A percentile compares a stretch with the other conserved stretches of the same genome.
Evolutionary conservation across 2,888 invertebrate species (phyloP).

Genomic region (Tipula unca): DNA sequence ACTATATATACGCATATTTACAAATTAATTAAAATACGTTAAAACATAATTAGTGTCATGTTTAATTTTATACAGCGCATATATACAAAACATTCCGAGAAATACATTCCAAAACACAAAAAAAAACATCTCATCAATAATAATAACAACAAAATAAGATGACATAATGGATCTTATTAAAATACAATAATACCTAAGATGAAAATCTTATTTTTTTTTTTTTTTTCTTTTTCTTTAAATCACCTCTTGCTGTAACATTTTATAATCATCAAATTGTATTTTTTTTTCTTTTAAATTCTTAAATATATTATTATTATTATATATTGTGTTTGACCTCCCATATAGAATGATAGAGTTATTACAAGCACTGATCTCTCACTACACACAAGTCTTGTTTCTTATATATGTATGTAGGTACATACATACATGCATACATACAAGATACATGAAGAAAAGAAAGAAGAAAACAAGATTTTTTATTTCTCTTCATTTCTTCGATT

Average conservation of each 20-base stretch:
- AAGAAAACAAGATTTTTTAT: not conserved
- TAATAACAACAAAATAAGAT: not conserved
- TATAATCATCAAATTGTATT: constrained; percentile 16
- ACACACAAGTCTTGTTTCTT: constrained; percentile 14
- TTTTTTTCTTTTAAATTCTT: not conserved
- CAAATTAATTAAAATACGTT: not conserved
- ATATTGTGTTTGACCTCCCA: constrained; percentile 35
- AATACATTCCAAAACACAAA: no score
- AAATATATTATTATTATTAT: constrained; percentile 8
- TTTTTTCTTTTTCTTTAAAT: not conserved
- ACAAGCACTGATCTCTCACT: constrained; percentile 30
- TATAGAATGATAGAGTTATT: constrained; percentile 42
- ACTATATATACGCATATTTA: not conserved
- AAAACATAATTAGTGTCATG: not conserved
- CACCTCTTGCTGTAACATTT: constrained; percentile 1
- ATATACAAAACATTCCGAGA: not conserved
- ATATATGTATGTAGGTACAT: not conserved
- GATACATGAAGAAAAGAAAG: not conserved
- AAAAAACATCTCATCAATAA: not conserved
- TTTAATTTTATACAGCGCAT: not conserved
- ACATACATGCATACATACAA: not conserved
- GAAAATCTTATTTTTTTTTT: not conserved
- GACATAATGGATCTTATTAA: constrained; percentile 14
- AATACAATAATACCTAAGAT: not conserved
- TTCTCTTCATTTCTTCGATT: constrained; percentile 16